phyloP scores from a whole-genome alignment of 2,113 vertebrate species.

The Gambusia holbrooki region DNA sequence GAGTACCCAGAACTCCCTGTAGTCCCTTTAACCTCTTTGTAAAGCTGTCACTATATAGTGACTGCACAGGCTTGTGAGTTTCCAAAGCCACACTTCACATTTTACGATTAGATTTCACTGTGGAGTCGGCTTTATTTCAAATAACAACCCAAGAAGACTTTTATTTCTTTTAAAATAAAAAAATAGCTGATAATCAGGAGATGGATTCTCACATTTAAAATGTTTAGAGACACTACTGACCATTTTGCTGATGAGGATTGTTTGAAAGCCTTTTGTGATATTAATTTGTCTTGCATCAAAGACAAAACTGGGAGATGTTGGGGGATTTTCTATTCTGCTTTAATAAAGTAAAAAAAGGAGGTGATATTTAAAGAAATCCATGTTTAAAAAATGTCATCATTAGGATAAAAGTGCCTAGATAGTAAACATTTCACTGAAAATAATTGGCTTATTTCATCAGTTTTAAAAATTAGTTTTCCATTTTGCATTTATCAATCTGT shows the following conservation, averaged over 20 bases:
- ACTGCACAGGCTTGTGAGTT: slow-evolving; percentile 5
- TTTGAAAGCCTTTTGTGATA: background rate
- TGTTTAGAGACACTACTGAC: background rate
- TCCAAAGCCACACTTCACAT: slow-evolving; percentile 6
- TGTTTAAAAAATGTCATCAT: too few relatives aligned
- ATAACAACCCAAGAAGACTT: background rate
- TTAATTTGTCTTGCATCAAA: background rate
- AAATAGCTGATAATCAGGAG: background rate
- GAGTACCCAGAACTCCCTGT: slow-evolving; percentile 20
- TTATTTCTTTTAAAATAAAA: background rate
- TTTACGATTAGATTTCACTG: slow-evolving; percentile 4
- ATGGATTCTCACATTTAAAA: background rate
- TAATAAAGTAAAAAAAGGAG: background rate
- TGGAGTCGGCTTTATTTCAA: slow-evolving; percentile 2
- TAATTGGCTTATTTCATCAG: too few relatives aligned
- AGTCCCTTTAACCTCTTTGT: slow-evolving; percentile 26
- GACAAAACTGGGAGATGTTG: background rate
- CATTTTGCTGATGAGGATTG: background rate
- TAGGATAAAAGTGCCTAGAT: too few relatives aligned
- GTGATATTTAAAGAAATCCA: background rate
- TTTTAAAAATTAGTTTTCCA: too few relatives aligned
- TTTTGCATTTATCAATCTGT: too few relatives aligned
- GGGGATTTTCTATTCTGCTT: background rate
- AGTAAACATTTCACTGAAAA: too few relatives aligned
- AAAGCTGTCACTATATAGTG: background rate